Base-by-base conservation (phyloP, 2,797 vertebrate species). In the Pristis pectinata region DNA sequence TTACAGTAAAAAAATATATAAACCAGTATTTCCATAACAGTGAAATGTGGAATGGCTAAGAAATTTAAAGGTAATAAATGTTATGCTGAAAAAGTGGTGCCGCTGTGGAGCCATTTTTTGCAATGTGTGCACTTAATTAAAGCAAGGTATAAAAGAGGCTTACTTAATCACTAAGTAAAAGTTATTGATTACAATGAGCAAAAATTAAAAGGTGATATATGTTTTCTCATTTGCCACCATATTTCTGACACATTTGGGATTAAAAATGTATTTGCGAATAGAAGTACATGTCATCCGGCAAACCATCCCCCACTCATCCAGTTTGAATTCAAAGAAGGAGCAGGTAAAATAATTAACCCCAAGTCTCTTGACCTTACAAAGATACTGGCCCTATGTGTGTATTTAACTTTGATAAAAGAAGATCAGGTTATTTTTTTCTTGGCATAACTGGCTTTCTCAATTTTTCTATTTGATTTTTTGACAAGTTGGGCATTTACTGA, bases 101-200 rank as follows among this genome's bases (percentile, higher is more conserved):
- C 59, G 3, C n/a, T 24, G 24, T 91, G 59, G n/a, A 93, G 92
- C 41, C 41, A 93, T 93, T 76, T n/a, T 94, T 94, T 94, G 92
- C 70, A 94, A 76, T 67, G 70, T 94, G 67, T 7, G 10, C 92
- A 49, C 70, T 76, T 94, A 49, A 76, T 94, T 94, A 76, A 94
- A 76, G 30, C 70, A 94, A 56, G 41, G 37, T 76, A 94, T 94
- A 76, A 94, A 91, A 94, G 92, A 44, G 41, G 44, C 41, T 1
- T 49, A 74, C 92, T 94, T 74, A 76, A 94, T 94, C 92, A 94
- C 41, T 74, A 34, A 76, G 44, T 94, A 94, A 53, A 94, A 49
- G 94, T 93, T 74, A 76, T 94, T 94, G 70, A 94, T 94, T 76
- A 19, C 41, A 53, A n/a, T 49, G 64, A 76, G n/a, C n/a, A 70